Base-by-base conservation (phyloP, 2,113 vertebrate genomes). In the Triplophysa siluroides region DNA sequence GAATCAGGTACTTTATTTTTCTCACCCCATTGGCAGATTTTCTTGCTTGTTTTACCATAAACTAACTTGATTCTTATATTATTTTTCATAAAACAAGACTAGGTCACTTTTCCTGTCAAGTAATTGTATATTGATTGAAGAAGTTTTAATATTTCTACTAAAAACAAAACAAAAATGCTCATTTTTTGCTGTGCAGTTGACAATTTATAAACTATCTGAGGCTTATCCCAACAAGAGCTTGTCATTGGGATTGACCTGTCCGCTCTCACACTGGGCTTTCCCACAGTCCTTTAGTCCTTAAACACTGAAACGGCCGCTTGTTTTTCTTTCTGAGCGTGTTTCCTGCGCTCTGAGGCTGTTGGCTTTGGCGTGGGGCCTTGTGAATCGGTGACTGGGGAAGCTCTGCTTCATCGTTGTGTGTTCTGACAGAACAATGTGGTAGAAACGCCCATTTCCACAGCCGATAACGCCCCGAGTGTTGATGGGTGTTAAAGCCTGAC, bases 381-480 rank as follows among this genome's bases (percentile, higher is more conserved):
- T 79, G 58, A 75, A 75, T 77, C 6, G 18, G 62, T 65, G 75
- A 76, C 74, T 52, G 63, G 79, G 18, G 64, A 83, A 70, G 64
- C 72, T 77, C 47, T 23, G 38, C 60, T 58, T 38, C 80, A 58
- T 65, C 79, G 23, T 54, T 80, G 74, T 58, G 41, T 72, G 47
- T 62, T 83, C 69, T 73, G 62, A 75, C 85, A 76, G 83, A 90
- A 91, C 88, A 87, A 89, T 88, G 88, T 68, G 79, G 83, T 83
- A 73, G 54, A 88, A 58, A 83, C 88, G 80, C 83, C 87, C 85
- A 84, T 83, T 91, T 90, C 88, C 90, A 90, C 86, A 80, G 86
- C 87, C 87, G 92, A 92, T 91, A 89, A 89, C 85, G 61, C 84
- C 67, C 23, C 60, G 79, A 29, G 85, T 26, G 79, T 68, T 43